These are phyloP conservation scores for Elgaria multicarinata DNA, from an alignment of 2,113 vertebrate genomes.

Conservation along the genomic window DNA sequence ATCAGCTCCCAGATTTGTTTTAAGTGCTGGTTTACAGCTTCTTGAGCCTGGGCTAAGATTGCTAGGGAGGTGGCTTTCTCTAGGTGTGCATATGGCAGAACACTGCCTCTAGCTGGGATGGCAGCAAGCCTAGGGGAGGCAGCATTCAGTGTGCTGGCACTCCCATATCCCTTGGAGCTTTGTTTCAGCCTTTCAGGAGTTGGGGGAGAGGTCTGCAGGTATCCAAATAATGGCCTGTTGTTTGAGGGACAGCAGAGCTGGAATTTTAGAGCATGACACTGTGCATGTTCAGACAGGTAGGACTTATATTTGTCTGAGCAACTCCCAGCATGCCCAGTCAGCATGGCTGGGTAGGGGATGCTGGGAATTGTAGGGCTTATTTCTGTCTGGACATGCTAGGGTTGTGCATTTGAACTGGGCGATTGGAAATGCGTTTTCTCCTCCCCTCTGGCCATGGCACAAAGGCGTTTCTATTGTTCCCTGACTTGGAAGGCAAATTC, in stretches of 20 bases:
- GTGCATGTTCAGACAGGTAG: too few species aligned
- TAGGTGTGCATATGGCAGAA: not conserved
- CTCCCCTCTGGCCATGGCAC: not conserved
- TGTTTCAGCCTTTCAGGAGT: not conserved
- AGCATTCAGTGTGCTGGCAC: not conserved
- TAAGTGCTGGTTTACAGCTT: too few species aligned
- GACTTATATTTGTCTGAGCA: too few species aligned
- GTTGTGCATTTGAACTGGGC: too few species aligned
- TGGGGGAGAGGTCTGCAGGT: not conserved
- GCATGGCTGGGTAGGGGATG: not conserved
- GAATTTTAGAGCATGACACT: constrained; percentile 15
- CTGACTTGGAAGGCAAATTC: not conserved
- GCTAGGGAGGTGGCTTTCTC: too few species aligned
- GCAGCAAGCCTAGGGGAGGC: not conserved
- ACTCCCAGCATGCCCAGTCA: too few species aligned
- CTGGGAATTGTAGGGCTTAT: not conserved
- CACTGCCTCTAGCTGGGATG: not conserved
- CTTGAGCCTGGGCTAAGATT: not conserved
- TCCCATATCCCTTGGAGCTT: not conserved
- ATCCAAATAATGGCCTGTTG: not conserved
- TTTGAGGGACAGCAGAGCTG: not conserved
- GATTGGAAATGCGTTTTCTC: not conserved
- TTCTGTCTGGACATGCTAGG: not conserved
- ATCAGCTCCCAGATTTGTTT: not conserved
- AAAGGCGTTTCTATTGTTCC: not conserved